Evolutionary conservation across 2,888 invertebrate species (phyloP).

Genomic region (Cheilosia variabilis): DNA sequence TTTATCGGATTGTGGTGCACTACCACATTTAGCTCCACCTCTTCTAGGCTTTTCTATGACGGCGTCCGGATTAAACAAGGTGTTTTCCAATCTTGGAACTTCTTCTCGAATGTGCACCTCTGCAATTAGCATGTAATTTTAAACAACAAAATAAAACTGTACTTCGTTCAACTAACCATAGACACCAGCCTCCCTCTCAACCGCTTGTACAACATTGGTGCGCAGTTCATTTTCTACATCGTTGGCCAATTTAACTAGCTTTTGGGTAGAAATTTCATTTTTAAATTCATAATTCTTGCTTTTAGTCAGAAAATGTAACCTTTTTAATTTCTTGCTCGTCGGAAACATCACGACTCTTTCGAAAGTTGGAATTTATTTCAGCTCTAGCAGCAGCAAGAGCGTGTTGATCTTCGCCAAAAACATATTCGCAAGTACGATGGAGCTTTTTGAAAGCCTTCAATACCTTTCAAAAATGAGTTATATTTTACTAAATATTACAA

Average conservation of each 20-base stretch:
- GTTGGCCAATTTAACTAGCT: slow-evolving; percentile 88
- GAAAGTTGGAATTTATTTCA: slow-evolving; percentile 91
- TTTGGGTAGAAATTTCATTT: slow-evolving; percentile 6
- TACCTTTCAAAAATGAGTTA: slow-evolving; percentile 83
- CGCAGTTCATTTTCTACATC: slow-evolving; percentile 89
- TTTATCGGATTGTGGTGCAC: slow-evolving; percentile 41
- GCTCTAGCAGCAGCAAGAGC: slow-evolving; percentile 87
- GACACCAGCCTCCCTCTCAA: slow-evolving; percentile 87
- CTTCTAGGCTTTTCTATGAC: slow-evolving; percentile 81
- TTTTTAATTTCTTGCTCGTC: slow-evolving; percentile 87
- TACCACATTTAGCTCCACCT: slow-evolving; percentile 76
- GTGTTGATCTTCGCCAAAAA: slow-evolving; percentile 87
- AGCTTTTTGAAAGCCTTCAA: slow-evolving; percentile 88
- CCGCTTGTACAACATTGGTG: slow-evolving; percentile 90
- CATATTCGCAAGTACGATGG: slow-evolving; percentile 87
- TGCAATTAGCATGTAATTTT: slow-evolving; percentile 34
- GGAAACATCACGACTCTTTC: slow-evolving; percentile 87
- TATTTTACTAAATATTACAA: neutral
- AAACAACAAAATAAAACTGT: neutral
- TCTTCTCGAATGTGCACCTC: slow-evolving; percentile 81
- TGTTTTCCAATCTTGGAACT: slow-evolving; percentile 85
- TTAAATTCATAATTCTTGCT: neutral
- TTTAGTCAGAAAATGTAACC: slow-evolving; percentile 82
- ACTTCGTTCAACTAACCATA: slow-evolving; percentile 85
- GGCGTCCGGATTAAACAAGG: slow-evolving; percentile 86